Evolutionary conservation across 1,140 invertebrate species (phyloP).

Genomic region (Formica selysi): DNA sequence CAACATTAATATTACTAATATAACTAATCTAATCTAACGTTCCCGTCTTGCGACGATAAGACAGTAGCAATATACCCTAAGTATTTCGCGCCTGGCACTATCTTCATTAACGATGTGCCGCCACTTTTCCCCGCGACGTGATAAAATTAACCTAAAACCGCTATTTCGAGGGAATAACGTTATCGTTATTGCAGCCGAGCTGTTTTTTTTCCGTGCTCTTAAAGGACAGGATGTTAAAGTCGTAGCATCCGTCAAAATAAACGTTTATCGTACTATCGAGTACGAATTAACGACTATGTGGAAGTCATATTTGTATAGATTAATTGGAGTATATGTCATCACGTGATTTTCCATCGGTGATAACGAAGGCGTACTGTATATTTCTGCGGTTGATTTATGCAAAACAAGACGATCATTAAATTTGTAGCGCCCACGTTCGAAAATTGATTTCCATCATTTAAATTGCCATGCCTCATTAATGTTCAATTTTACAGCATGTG

Average conservation of each 20-base stretch:
- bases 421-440: neutral
- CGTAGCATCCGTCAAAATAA: neutral
- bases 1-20: constrained; percentile 24
- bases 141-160: constrained; percentile 55
- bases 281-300: constrained; percentile 35
- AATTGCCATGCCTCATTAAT: neutral
- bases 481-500: constrained; percentile 43
- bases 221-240: neutral
- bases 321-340: constrained; percentile 14
- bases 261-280: constrained; percentile 37
- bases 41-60: constrained; percentile 11
- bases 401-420: constrained; percentile 31
- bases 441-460: constrained; percentile 46
- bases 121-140: constrained; percentile 41
- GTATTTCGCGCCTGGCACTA: constrained; percentile 45
- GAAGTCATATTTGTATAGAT: constrained; percentile 60
- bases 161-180: constrained; percentile 46
- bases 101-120: constrained; percentile 46
- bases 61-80: constrained; percentile 30
- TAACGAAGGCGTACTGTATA: neutral
- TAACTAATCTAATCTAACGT: neutral
- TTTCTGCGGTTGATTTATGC: neutral
- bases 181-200: constrained; percentile 30
- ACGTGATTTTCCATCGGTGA: neutral
- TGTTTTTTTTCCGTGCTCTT: neutral